Percentiles rank a stretch among this genome's conserved stretches.
Conservation (phyloP, 37 sponge, comb jelly and placozoan genomes). For the Halichondria panicea region DNA sequence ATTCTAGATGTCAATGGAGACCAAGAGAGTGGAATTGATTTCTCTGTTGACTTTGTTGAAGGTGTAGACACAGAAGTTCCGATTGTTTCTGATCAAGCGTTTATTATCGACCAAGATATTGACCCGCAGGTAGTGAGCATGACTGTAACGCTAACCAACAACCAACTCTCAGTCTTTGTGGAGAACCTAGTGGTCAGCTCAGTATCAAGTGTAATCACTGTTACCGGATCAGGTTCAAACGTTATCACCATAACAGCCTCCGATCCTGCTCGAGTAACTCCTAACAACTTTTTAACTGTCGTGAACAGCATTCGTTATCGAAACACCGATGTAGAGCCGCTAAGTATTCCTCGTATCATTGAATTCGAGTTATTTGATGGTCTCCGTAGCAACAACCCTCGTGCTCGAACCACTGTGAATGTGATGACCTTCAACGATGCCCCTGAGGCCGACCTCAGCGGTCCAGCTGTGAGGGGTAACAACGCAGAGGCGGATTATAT, state of each 20-base stretch:
- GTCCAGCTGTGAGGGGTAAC: constrained; percentile 7
- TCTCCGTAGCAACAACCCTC: constrained; percentile 10
- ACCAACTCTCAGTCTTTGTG: constrained; percentile 5
- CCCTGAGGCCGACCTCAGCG: constrained; percentile 56
- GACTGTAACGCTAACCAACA: constrained; percentile 49
- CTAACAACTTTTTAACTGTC: constrained; percentile 42
- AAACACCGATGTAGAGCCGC: constrained; percentile 53
- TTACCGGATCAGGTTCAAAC: constrained; percentile 8
- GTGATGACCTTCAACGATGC: constrained; percentile 52
- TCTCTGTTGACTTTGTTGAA: constrained; percentile 37
- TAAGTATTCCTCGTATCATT: constrained; percentile 23
- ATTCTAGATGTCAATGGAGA: constrained; percentile 70
- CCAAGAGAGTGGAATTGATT: constrained; percentile 37
- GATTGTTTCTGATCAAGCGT: constrained; percentile 31
- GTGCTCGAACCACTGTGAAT: constrained; percentile 16
- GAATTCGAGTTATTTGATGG: constrained; percentile 55
- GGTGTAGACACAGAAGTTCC: constrained; percentile 1
- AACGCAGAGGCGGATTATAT: constrained; percentile 19
- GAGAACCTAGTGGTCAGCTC: constrained; percentile 40
- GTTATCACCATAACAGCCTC: constrained; percentile 8
- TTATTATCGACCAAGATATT: constrained; percentile 64
- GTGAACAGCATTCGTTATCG: constrained; percentile 30
- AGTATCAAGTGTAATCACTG: constrained; percentile 9
- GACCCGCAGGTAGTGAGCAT: constrained; percentile 21
- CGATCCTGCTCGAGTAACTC: constrained; percentile 7